Base-by-base conservation (phyloP, 2,113 vertebrate species). In the Eptesicus fuscus region DNA sequence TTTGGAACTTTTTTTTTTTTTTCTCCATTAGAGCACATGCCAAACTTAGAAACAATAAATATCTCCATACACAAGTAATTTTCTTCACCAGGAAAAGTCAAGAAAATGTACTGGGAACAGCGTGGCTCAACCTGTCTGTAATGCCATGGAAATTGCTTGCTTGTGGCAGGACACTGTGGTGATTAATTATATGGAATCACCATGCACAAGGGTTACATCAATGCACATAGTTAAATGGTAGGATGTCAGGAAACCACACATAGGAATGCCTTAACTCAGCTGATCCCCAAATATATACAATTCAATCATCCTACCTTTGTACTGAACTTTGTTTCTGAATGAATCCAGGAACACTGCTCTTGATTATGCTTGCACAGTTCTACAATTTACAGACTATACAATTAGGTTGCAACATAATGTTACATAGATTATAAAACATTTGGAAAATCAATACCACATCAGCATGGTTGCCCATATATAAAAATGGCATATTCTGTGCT, bases 371-470 rank as follows among this genome's bases (percentile, higher is more conserved):
- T 42, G 40, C 14, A 42, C 44, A 90, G 20, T 51, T 84, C 70
- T 73, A 11, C 10, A 56, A 69, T 28, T 56, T 47, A 70, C 28
- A 23, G 35, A 78, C 13, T 35, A 49, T 18, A 20, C 32, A 83
- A 35, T 93, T 85, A 93, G 74, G n/a, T 40, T 83, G 30, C 10
- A 53, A 65, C 14, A 61, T 37, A 90, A 42, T 61, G 65, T 11
- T 22, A 35, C 4, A 23, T 11, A 59, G 69, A 87, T 83, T 44
- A 70, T 67, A 79, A 93, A 93, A 86, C 40, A 42, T 88, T 91
- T 90, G 44, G 79, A 96, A 87, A 84, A 49, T 86, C 88, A 88
- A 65, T 77, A 63, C 10, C 17, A 9, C n/a, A 79, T 78, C 44
- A 90, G 42, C 40, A 49, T 61, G 53, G 40, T 71, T 40, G 85